Evolutionary conservation across 2,888 invertebrate species (phyloP), one percentile per base, ranked within the genome.

Genomic region (Dusona sp.): DNA sequence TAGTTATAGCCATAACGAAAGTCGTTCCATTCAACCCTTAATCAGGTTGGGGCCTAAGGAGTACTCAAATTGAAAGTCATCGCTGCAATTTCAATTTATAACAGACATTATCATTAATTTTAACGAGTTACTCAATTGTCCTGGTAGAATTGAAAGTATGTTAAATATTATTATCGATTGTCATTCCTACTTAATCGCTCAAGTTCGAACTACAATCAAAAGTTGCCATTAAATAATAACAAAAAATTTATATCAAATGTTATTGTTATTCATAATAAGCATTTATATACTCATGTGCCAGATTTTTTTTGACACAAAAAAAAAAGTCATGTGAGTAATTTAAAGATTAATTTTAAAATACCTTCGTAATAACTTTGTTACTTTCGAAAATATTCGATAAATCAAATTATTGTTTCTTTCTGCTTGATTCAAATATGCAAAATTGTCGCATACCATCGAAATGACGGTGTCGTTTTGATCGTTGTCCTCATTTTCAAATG

Each of bases 391-490:
- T 29, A 61, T 7, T 4, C 29, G 7, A 16, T 61, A 0, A n/a
- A 16, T 16, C 16, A 25, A 61, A 61, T 16, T 16, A 29, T 0
- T 29, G 29, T 16, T 29, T 61, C 29, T 29, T 25, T 61, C 6
- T 19, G 16, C 48, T n/a, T n/a, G n/a, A n/a, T 19, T 61, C 1
- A 29, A 61, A 7, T 61, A n/a, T 16, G 25, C 29, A 25, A 29
- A 61, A 29, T 61, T 25, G 61, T 16, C 6, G 61, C 25, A 3
- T 29, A 29, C 29, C 29, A 29, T 25, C 16, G 29, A 61, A 61
- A 61, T 61, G 4, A 61, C 61, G 29, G 16, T 16, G 29, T 29
- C 61, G 61, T 61, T 61, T 61, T 61, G 61, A 61, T 61, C 61
- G 29, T 61, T 61, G 29, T 61, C 16, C 29, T 29, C 61, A 22